Conservation (phyloP, 2,888 invertebrate species). For the Stenchaetothrips biformis region DNA sequence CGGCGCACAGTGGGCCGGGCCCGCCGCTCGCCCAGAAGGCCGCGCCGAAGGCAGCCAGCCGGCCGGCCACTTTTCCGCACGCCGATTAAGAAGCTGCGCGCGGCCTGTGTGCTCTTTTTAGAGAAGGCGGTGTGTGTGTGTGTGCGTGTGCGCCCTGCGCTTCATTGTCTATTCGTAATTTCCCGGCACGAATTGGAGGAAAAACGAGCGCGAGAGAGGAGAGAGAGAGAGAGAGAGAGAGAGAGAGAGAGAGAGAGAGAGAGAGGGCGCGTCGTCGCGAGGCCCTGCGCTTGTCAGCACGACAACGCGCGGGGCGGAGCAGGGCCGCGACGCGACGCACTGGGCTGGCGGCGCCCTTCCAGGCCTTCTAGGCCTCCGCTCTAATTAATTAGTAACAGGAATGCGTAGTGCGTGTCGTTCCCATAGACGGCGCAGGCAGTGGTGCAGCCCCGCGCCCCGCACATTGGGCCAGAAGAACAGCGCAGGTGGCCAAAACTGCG, state of each 20-base stretch:
- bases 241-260: not conserved
- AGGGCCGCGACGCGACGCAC: too few species aligned
- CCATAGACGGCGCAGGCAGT: too few species aligned
- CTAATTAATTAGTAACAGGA: too few species aligned
- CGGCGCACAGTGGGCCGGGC: too few species aligned
- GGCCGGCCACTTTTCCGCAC: too few species aligned
- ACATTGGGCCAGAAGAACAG: not conserved
- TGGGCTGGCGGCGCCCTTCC: not conserved
- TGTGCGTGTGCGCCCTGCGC: not conserved
- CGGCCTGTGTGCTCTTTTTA: not conserved
- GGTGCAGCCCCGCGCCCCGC: not conserved
- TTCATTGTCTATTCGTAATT: not conserved
- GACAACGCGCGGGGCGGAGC: not conserved
- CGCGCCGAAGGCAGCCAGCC: not conserved
- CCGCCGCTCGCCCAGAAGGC: not conserved
- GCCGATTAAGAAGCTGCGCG: too few species aligned
- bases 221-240: too few species aligned
- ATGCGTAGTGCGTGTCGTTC: too few species aligned
- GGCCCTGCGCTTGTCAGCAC: not conserved
- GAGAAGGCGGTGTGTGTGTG: not conserved
- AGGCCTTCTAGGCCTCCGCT: not conserved
- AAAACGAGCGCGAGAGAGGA: too few species aligned
- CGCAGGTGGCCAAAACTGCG: too few species aligned
- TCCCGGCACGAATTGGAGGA: too few species aligned
- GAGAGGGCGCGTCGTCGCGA: not conserved